These are phyloP conservation scores for Clamator glandarius DNA, from an alignment of 2,797 vertebrate species.

Conservation along the genomic window DNA sequence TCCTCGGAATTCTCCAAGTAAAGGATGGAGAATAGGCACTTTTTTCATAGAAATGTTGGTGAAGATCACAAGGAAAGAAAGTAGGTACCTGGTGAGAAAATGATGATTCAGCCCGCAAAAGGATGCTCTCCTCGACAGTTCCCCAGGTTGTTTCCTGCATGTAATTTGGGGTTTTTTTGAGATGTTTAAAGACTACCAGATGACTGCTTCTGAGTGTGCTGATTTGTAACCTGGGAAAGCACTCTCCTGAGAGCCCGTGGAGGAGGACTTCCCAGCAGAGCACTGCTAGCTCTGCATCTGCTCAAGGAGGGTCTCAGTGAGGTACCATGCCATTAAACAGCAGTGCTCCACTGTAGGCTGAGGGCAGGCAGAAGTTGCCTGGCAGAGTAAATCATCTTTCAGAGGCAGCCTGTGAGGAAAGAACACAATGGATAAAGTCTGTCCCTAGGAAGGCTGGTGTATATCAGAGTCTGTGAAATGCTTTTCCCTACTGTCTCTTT, in stretches of 20 bases:
- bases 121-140: not conserved
- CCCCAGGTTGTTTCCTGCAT: not conserved
- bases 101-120: not conserved
- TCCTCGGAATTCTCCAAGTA: not conserved
- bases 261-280: not conserved
- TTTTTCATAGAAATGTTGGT: not conserved
- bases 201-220: fast-evolving
- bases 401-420: not conserved
- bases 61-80: not conserved
- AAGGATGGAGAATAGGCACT: not conserved
- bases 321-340: fast-evolving
- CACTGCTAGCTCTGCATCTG: not conserved
- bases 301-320: not conserved
- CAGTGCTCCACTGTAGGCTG: fast-evolving
- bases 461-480: not conserved
- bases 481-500: not conserved
- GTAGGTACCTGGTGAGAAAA: not conserved
- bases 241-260: not conserved
- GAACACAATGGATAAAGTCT: not conserved
- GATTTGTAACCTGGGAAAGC: not conserved
- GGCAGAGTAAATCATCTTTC: not conserved
- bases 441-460: not conserved
- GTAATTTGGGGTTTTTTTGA: not conserved
- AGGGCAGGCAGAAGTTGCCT: not conserved
- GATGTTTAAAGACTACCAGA: not conserved